Evolutionary conservation across 2,113 vertebrate species (phyloP).

Genomic region (Pteruthius melanotis): DNA sequence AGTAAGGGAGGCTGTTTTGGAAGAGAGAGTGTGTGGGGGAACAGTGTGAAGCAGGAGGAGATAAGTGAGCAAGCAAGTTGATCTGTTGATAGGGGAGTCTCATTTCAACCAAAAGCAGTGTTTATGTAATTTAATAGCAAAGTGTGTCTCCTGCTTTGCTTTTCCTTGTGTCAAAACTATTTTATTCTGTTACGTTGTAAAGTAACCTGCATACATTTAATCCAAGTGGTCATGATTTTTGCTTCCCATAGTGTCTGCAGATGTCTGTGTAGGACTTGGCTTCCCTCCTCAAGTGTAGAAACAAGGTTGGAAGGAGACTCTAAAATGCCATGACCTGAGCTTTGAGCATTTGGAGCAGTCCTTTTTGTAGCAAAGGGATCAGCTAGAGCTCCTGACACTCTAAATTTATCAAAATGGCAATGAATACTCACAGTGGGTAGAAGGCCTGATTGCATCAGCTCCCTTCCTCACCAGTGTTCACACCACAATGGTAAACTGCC

Average conservation of each 20-base stretch:
- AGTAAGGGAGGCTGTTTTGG: conserved; percentile 21
- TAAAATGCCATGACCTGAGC: neutral
- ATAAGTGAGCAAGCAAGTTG: conserved; percentile 23
- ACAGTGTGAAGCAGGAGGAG: neutral
- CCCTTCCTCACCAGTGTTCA: neutral
- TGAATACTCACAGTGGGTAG: neutral
- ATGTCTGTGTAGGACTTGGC: neutral
- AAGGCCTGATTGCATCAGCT: neutral
- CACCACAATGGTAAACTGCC: neutral
- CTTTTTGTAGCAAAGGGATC: neutral
- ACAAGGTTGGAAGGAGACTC: neutral
- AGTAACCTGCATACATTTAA: neutral
- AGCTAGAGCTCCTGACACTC: neutral
- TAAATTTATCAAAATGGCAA: neutral
- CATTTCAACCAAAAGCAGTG: conserved; percentile 5
- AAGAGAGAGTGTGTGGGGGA: neutral
- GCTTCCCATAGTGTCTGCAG: neutral
- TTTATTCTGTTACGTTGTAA: neutral
- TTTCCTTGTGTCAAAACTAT: neutral
- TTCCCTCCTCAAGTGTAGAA: neutral
- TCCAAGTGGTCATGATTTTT: neutral
- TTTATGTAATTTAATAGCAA: conserved; percentile 18
- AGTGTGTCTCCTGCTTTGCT: neutral
- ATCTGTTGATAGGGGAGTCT: conserved; percentile 26
- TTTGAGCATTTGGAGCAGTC: neutral